Evolutionary conservation across 2,113 vertebrate genomes (phyloP).

Genomic region (Lathamus discolor): DNA sequence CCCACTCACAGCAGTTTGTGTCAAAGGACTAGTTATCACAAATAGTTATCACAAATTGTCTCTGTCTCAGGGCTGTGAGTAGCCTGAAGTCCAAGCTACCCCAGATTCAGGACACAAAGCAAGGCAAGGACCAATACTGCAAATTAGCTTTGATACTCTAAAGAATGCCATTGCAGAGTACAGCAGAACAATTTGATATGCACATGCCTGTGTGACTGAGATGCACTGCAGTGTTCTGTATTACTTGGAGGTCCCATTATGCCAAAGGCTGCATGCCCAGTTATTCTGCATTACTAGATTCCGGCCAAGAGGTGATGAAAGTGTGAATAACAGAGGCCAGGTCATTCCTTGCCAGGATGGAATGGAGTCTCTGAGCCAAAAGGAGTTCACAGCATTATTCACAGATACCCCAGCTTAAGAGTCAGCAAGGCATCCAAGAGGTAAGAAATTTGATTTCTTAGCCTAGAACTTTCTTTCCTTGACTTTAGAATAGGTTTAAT

Average conservation of each 20-base stretch:
- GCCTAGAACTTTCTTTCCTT: slow-evolving; percentile 13
- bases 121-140: neutral
- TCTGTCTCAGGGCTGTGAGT: neutral
- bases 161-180: neutral
- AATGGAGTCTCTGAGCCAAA: neutral
- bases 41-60: neutral
- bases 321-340: neutral
- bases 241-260: neutral
- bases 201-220: neutral
- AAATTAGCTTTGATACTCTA: neutral
- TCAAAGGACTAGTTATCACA: neutral
- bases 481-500: neutral
- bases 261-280: neutral
- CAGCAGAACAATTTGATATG: neutral
- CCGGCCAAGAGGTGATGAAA: slow-evolving; percentile 16
- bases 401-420: neutral
- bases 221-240: neutral
- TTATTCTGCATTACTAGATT: neutral
- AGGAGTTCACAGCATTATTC: neutral
- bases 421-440: neutral
- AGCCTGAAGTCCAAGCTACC: neutral
- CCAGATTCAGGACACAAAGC: neutral
- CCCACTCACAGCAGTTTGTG: neutral
- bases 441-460: slow-evolving; percentile 11
- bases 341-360: neutral